These are phyloP conservation scores for Drosophila leontia DNA, from an alignment of 1,140 invertebrate species.

Conservation along the genomic window DNA sequence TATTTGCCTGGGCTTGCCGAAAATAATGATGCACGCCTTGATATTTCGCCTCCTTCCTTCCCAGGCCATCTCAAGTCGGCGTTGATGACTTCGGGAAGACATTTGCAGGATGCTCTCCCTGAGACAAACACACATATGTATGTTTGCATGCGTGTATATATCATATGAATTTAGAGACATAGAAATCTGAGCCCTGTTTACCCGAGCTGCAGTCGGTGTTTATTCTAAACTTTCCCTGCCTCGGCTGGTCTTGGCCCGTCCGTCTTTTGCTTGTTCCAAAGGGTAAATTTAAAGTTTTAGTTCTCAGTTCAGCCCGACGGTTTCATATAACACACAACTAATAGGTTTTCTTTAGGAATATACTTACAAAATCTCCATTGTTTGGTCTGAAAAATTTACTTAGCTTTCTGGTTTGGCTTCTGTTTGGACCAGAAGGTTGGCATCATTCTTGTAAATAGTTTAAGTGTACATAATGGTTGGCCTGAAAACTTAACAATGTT, in stretches of 20 bases:
- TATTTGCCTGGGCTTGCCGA: slow-evolving; percentile 68
- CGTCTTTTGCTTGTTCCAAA: slow-evolving; percentile 5
- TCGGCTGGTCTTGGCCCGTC: slow-evolving; percentile 31
- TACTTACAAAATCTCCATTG: slow-evolving; percentile 51
- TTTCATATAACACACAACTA: slow-evolving; percentile 71
- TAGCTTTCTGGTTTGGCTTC: slow-evolving; percentile 13
- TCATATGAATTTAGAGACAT: slow-evolving; percentile 3
- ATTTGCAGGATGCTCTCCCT: slow-evolving; percentile 29
- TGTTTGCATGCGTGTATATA: neutral
- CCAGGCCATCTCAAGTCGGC: slow-evolving; percentile 9
- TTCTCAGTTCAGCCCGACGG: slow-evolving; percentile 43
- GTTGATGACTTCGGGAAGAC: slow-evolving; percentile 66
- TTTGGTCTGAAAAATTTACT: slow-evolving; percentile 48
- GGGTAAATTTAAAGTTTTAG: slow-evolving; percentile 65
- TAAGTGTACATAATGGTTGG: slow-evolving; percentile 39
- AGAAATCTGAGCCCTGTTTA: slow-evolving; percentile 28
- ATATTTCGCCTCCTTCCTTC: neutral
- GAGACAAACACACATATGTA: slow-evolving; percentile 6
- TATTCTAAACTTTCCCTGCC: slow-evolving; percentile 70
- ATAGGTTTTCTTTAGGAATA: slow-evolving; percentile 73
- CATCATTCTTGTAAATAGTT: slow-evolving; percentile 39
- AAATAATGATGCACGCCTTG: slow-evolving; percentile 65
- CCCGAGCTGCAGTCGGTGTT: slow-evolving; percentile 57
- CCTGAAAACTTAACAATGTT: slow-evolving; percentile 33
- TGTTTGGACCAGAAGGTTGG: neutral